Conservation (phyloP, 2,113 vertebrate species). For the Origma solitaria region DNA sequence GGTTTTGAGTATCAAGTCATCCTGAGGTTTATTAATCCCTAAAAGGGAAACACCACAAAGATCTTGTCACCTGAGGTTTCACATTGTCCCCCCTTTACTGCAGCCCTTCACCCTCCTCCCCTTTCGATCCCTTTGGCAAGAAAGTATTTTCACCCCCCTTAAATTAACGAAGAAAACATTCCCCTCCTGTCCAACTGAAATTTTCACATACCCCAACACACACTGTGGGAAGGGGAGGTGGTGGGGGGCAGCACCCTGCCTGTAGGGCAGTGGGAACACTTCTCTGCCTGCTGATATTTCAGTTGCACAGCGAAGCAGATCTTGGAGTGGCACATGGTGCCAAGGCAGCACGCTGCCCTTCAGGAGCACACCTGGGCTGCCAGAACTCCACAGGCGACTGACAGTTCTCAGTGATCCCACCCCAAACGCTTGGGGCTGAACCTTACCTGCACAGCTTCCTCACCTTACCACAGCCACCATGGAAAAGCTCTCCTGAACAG, state of each 20-base stretch:
- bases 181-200: not conserved
- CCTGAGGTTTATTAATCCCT: not conserved
- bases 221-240: not conserved
- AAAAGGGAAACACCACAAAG: not conserved
- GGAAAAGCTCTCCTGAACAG: constrained; percentile 21
- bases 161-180: not conserved
- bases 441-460: not conserved
- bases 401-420: not conserved
- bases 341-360: not conserved
- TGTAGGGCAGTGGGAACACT: not conserved
- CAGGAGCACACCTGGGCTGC: not conserved
- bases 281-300: not conserved
- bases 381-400: not conserved
- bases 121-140: not conserved
- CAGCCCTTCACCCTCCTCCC: not conserved
- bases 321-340: rapidly evolving
- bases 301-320: not conserved
- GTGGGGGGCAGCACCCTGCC: no score
- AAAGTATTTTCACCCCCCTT: not conserved
- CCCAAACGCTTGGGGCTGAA: not conserved
- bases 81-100: not conserved
- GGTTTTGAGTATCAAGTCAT: constrained; percentile 36
- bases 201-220: not conserved
- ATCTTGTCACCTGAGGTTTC: not conserved
- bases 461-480: not conserved